Conservation (phyloP, 2,113 vertebrate species). For the Acanthisitta chloris region DNA sequence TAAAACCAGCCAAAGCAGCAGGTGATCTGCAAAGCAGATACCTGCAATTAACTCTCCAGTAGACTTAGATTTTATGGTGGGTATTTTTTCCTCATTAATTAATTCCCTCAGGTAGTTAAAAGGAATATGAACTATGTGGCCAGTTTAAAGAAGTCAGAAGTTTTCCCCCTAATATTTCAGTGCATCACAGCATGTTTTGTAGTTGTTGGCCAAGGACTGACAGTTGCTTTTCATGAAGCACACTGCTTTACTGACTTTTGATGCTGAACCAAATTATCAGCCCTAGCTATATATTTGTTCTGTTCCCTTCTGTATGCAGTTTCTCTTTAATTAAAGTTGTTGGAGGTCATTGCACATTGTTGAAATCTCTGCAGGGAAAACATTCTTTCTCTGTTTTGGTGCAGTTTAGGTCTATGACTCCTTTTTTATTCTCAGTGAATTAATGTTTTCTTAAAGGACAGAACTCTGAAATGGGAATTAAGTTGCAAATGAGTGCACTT, state of each 20-base stretch:
- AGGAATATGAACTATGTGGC: neutral
- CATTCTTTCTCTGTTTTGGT: neutral
- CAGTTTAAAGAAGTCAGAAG: neutral
- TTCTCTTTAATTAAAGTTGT: slow-evolving; percentile 12
- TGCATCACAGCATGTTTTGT: neutral
- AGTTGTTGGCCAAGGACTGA: neutral
- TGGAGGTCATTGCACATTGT: neutral
- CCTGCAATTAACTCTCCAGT: neutral
- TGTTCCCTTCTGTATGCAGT: neutral
- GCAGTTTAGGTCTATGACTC: neutral
- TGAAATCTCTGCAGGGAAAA: neutral
- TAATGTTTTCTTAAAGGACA: neutral
- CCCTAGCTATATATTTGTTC: neutral
- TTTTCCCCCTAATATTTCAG: neutral
- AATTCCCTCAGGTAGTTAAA: slow-evolving; percentile 12
- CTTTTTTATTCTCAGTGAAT: neutral
- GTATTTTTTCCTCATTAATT: neutral
- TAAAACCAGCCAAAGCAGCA: neutral
- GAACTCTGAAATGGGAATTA: neutral
- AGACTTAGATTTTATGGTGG: neutral
- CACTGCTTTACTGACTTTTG: neutral
- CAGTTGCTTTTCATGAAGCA: neutral
- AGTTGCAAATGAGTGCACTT: neutral
- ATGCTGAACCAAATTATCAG: slow-evolving; percentile 2
- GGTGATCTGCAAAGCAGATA: neutral